Evolutionary conservation across 2,888 invertebrate species (phyloP).

Genomic region (Tinea pellionella): DNA sequence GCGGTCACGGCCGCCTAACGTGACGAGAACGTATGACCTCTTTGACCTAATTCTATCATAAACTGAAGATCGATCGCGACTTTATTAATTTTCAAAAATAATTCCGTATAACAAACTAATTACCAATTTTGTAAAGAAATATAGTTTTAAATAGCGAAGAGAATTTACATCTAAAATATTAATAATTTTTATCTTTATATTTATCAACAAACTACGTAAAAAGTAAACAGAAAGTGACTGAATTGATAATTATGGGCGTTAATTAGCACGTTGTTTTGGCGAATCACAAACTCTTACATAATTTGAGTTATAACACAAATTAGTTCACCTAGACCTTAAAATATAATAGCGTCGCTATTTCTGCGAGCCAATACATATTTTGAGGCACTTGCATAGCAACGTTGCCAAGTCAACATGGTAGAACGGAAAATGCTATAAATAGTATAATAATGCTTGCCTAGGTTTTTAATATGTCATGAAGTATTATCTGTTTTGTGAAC

Average conservation of each 20-base stretch:
- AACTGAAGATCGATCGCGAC: neutral
- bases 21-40: neutral
- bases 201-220: neutral
- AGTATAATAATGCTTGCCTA: neutral
- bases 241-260: neutral
- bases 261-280: neutral
- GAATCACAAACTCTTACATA: neutral
- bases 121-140: too few species aligned
- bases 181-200: too few species aligned
- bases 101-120: too few species aligned
- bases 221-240: neutral
- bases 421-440: constrained; percentile 5
- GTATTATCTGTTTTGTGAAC: neutral
- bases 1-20: neutral
- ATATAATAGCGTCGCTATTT: constrained; percentile 11
- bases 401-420: constrained; percentile 12
- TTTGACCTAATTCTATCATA: neutral
- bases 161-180: too few species aligned
- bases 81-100: too few species aligned
- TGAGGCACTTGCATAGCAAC: constrained; percentile 12
- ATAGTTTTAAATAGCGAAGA: too few species aligned
- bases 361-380: constrained; percentile 13
- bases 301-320: neutral
- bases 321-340: constrained; percentile 9
- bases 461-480: neutral